Evolutionary conservation across 2,888 invertebrate species (phyloP).

Genomic region (Pomacea canaliculata): DNA sequence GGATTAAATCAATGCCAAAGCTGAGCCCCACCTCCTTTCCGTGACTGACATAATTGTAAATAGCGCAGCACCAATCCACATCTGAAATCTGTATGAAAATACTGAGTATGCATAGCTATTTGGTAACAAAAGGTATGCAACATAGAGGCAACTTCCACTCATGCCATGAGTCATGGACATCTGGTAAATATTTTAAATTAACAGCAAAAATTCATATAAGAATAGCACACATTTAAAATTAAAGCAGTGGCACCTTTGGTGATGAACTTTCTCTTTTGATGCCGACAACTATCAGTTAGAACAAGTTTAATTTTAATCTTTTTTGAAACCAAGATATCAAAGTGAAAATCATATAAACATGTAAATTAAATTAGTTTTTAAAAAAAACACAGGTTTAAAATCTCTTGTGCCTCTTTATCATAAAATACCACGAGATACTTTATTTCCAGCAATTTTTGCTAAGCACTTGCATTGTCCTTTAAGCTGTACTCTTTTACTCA

Average conservation of each 20-base stretch:
- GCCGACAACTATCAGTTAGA: neutral
- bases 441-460: too few relatives aligned
- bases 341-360: too few relatives aligned
- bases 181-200: conserved; percentile 19
- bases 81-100: conserved; percentile 28
- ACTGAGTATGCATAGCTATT: too few relatives aligned
- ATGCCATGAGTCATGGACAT: neutral
- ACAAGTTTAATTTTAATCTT: neutral
- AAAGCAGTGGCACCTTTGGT: neutral
- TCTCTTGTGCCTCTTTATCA: too few relatives aligned
- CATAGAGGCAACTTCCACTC: neutral
- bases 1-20: conserved; percentile 42
- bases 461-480: too few relatives aligned
- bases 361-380: too few relatives aligned
- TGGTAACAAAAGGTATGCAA: neutral
- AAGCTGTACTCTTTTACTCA: too few relatives aligned
- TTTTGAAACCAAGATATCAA: too few relatives aligned
- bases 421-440: too few relatives aligned
- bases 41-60: conserved; percentile 45
- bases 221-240: neutral
- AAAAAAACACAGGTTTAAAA: too few relatives aligned
- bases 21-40: conserved; percentile 38
- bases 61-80: conserved; percentile 43
- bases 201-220: neutral
- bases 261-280: neutral